Conservation (phyloP, 2,888 invertebrate genomes). For the Germaria angustata region DNA sequence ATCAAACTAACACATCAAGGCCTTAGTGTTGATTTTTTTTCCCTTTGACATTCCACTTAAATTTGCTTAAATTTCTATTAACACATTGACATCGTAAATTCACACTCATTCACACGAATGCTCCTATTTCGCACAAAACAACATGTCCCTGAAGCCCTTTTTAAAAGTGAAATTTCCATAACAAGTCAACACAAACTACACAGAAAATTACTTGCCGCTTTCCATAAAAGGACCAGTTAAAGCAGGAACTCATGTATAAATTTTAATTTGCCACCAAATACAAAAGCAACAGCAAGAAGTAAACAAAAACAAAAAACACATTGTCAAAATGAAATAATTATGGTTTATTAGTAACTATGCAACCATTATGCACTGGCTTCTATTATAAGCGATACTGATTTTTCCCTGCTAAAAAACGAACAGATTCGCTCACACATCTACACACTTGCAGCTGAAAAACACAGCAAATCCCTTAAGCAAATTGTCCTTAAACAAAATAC, state of each 20-base stretch:
- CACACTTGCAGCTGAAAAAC: background rate
- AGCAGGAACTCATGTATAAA: constrained; percentile 10
- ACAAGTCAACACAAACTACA: background rate
- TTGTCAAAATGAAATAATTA: constrained; percentile 4
- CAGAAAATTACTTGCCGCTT: constrained; percentile 3
- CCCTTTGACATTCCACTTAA: background rate
- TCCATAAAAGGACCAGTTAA: constrained; percentile 5
- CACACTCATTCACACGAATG: background rate
- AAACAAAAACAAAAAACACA: background rate
- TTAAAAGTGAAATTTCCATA: background rate
- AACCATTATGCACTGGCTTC: constrained; percentile 11
- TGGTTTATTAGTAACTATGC: constrained; percentile 50
- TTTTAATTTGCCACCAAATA: constrained; percentile 45
- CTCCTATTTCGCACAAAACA: background rate
- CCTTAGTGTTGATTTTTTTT: no score
- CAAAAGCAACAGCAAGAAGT: background rate
- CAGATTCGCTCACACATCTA: background rate
- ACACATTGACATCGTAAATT: background rate
- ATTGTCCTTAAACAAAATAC: constrained; percentile 48
- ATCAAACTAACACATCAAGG: no score
- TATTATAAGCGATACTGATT: constrained; percentile 3
- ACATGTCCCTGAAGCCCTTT: constrained; percentile 1
- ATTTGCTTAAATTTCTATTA: background rate
- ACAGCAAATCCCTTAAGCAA: constrained; percentile 38
- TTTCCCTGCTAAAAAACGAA: constrained; percentile 12